Percentiles rank a stretch among this genome's conserved stretches.
These are phyloP conservation scores for Agrochola litura DNA, from an alignment of 2,888 invertebrate genomes.

Conservation along the genomic window DNA sequence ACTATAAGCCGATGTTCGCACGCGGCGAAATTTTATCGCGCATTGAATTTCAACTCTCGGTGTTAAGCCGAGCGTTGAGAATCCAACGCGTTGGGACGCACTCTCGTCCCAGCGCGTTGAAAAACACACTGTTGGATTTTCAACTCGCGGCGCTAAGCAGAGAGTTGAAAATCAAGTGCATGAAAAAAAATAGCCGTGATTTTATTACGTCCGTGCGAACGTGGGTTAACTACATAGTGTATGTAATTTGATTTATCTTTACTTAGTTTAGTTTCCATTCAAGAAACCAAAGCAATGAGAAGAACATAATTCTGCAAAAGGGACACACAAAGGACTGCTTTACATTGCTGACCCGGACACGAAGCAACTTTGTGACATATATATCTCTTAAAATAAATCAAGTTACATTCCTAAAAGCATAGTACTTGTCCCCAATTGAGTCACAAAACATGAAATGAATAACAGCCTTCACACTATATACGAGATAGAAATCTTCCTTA, in stretches of 20 bases:
- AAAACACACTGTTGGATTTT: no score
- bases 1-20: no score
- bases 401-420: constrained; percentile 34
- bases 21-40: no score
- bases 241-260: background rate
- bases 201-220: no score
- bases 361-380: constrained; percentile 24
- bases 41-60: no score
- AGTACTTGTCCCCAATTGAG: constrained; percentile 15
- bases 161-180: no score
- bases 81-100: no score
- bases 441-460: constrained; percentile 2
- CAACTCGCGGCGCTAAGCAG: no score
- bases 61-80: no score
- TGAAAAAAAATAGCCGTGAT: no score
- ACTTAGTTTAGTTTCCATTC: background rate
- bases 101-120: no score
- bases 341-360: background rate
- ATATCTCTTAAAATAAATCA: constrained; percentile 35
- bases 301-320: constrained; percentile 1
- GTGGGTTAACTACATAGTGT: background rate
- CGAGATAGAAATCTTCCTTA: constrained; percentile 2
- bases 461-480: background rate
- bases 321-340: constrained; percentile 25
- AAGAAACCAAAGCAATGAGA: constrained; percentile 7